Evolutionary conservation across 2,113 vertebrate genomes (phyloP), one percentile per base, ranked within the genome.

Genomic region (Chloropsis cyanopogon): DNA sequence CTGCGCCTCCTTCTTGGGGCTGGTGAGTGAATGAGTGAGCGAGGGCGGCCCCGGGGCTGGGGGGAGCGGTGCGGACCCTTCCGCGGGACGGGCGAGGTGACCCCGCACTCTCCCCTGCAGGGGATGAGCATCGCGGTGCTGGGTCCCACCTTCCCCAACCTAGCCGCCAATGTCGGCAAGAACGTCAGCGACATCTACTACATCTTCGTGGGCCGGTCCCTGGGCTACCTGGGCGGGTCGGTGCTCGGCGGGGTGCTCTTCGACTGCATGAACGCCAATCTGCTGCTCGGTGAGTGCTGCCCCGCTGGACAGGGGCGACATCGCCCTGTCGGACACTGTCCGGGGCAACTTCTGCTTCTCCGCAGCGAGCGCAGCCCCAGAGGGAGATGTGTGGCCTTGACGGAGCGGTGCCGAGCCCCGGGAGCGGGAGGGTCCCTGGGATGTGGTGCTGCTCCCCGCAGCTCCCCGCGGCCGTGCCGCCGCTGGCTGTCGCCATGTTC

Each of bases 131-230:
- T 99, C 92, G 98, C 99, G 2, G 97, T 99, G 21, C 80, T 99
- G 11, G 99, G 99, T 41, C 99, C 99, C 20, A 99, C 99, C 0
- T 98, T 99, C 77, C 98, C 97, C 86, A 99, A 99, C 90, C 93
- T 99, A 96, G 99, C 99, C 41, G 63, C 90, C 71, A 99, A 99
- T 11, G 98, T 99, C 69, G 97, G 98, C 35, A 97, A 95, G 90
- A 98, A 98, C 93, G 98, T 99, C 96, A 98, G 98, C 96, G 98
- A 98, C 71, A 98, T 99, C 86, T 99, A 98, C 71, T 98, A 98
- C 90, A 98, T 99, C 96, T 99, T 99, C 39, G 98, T 99, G 24
- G 99, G 99, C 8, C 98, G 99, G 5, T 98, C 99, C 3, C 73
- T 96, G 3, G 99, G 99, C 20, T 99, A 98, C 96, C 98, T 99